A percentile compares a stretch with the other conserved stretches of the same genome.
Evolutionary conservation across 2,113 vertebrate genomes (phyloP).

Genomic region (Pteruthius melanotis): DNA sequence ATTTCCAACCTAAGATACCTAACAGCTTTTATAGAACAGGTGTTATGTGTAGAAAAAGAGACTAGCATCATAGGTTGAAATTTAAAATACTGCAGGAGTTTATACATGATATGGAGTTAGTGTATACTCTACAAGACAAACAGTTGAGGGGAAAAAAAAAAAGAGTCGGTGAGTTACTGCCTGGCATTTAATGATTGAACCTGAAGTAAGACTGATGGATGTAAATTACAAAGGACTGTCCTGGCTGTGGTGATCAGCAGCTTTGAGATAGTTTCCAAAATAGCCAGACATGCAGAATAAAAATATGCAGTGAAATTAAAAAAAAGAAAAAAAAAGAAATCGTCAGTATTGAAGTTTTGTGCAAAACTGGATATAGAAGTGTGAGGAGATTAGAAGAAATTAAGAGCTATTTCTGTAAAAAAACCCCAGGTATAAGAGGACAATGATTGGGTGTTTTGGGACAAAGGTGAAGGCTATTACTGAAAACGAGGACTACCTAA

Average conservation of each 20-base stretch:
- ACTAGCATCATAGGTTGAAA: not conserved
- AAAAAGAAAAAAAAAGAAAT: not conserved
- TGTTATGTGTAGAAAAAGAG: not conserved
- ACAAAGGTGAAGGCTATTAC: slow-evolving; percentile 17
- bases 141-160: not conserved
- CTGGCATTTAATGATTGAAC: not conserved
- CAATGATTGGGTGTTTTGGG: not conserved
- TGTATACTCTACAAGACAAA: not conserved
- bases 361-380: not conserved
- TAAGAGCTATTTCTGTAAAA: not conserved
- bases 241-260: not conserved
- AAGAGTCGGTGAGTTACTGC: not conserved
- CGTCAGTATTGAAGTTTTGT: not conserved
- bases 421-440: not conserved
- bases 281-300: not conserved
- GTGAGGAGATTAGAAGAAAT: not conserved
- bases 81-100: not conserved
- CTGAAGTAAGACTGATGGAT: not conserved
- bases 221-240: not conserved
- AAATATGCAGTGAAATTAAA: not conserved
- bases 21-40: not conserved
- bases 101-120: not conserved
- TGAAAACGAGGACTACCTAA: not conserved
- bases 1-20: not conserved
- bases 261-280: not conserved